Evolutionary conservation across 1,140 invertebrate species (phyloP).

Genomic region (Brachystomella parvula): DNA sequence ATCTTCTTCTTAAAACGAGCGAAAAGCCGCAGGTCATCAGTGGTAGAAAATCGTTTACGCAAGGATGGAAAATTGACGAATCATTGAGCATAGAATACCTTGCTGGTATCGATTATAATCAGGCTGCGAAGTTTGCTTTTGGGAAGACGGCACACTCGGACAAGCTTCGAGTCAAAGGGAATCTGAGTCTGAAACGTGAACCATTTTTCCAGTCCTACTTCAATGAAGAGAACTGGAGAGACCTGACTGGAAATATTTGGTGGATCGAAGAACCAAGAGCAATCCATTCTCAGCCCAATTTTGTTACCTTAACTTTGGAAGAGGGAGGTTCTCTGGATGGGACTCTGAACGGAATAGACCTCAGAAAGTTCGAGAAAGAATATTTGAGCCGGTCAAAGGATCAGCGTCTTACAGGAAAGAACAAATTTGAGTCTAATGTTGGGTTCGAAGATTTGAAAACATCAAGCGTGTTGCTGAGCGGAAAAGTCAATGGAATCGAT

Average conservation of each 20-base stretch:
- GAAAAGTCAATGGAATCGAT: conserved; percentile 1
- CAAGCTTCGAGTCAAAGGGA: background rate
- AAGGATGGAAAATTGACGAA: background rate
- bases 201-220: background rate
- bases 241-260: background rate
- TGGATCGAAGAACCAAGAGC: background rate
- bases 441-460: background rate
- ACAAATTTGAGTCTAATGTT: background rate
- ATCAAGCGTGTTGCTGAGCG: background rate
- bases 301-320: background rate
- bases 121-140: conserved; percentile 11
- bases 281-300: background rate
- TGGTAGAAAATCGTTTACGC: background rate
- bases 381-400: conserved; percentile 10
- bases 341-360: background rate
- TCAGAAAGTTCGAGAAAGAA: background rate
- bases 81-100: background rate
- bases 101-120: conserved; percentile 9
- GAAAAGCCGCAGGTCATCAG: background rate
- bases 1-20: background rate
- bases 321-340: background rate
- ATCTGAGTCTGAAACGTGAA: conserved; percentile 1
- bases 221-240: background rate
- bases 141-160: background rate
- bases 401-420: background rate